These are phyloP conservation scores for Chelonus insularis DNA, from an alignment of 1,140 invertebrate species.

Conservation along the genomic window DNA sequence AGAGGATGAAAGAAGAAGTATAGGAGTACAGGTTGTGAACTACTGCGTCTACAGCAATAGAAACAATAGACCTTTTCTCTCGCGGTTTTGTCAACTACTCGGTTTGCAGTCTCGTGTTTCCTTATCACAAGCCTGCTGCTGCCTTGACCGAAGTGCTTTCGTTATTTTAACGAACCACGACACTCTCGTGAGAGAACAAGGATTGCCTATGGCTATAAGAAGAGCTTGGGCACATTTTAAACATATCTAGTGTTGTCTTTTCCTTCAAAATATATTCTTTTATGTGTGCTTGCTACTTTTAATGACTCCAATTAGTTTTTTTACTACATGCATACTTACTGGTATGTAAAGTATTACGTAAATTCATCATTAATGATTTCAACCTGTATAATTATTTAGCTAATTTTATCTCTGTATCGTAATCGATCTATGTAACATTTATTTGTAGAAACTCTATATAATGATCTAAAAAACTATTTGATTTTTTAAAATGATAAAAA, in stretches of 20 bases:
- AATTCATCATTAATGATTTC: background rate
- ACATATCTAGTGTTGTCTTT: background rate
- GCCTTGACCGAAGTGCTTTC: conserved; percentile 21
- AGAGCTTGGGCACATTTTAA: background rate
- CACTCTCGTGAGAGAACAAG: background rate
- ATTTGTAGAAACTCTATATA: too few relatives aligned
- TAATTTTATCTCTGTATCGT: too few relatives aligned
- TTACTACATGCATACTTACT: background rate
- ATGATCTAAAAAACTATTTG: too few relatives aligned
- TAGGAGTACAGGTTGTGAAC: too few relatives aligned
- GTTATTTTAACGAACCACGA: background rate
- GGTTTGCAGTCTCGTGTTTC: conserved; percentile 12
- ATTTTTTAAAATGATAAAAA: too few relatives aligned
- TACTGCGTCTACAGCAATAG: background rate
- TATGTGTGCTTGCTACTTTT: background rate
- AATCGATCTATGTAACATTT: too few relatives aligned
- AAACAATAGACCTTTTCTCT: conserved; percentile 6
- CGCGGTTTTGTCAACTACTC: conserved; percentile 14
- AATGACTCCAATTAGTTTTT: background rate
- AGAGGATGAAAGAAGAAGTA: too few relatives aligned
- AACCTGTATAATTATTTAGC: background rate
- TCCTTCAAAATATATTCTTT: background rate
- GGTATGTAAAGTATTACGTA: background rate
- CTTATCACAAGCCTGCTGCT: conserved; percentile 14
- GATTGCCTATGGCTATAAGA: background rate